These are phyloP conservation scores for Eupleurogrammus muticus DNA, from an alignment of 2,797 vertebrate genomes.

Conservation along the genomic window DNA sequence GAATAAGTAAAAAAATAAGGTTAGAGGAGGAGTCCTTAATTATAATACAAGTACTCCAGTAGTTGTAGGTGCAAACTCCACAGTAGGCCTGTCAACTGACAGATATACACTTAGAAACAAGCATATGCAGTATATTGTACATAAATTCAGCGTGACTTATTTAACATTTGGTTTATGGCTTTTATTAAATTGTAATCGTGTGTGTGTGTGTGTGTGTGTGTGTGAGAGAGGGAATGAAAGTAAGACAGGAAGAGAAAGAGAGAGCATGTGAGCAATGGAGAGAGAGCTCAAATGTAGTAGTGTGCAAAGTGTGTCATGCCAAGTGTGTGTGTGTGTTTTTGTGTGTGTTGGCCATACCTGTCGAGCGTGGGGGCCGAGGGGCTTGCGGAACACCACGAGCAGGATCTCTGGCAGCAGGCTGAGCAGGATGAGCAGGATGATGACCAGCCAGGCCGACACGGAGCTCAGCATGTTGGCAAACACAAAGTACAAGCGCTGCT, in stretches of 20 bases:
- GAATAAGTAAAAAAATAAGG: conserved; percentile 8
- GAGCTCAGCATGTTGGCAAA: conserved; percentile 97
- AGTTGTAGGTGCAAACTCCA: too few species aligned
- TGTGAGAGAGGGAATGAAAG: background rate
- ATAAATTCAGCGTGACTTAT: background rate
- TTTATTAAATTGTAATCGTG: conserved; percentile 2
- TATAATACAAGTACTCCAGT: background rate
- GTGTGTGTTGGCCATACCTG: conserved; percentile 84
- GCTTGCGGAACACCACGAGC: conserved; percentile 88
- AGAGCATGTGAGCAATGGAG: background rate
- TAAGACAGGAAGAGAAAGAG: background rate
- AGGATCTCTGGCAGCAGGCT: conserved; percentile 96
- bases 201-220: background rate
- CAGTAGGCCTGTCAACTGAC: background rate
- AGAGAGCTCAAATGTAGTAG: background rate
- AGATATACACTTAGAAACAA: background rate
- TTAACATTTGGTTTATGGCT: conserved; percentile 23
- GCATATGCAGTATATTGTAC: background rate
- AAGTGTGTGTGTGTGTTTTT: background rate
- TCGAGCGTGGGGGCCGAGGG: conserved; percentile 82
- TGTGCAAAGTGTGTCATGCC: background rate
- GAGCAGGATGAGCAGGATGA: conserved; percentile 95
- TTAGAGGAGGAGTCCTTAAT: background rate
- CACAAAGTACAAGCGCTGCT: conserved; percentile 98
- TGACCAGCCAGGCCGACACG: conserved; percentile 93